Conservation (phyloP, 2,888 invertebrate species). For the Temnothorax rugatulus region DNA sequence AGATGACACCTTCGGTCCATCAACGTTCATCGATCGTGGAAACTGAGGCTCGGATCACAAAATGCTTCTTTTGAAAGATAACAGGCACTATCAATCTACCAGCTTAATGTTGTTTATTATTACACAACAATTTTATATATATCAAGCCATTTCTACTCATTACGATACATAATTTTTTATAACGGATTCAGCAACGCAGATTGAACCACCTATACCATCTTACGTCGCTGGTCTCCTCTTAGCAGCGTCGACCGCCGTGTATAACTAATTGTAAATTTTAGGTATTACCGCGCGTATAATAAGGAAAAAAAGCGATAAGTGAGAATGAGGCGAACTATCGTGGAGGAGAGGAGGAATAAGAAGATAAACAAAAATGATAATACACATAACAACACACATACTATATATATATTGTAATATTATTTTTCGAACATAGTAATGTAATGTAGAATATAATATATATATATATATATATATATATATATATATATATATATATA, state of each 20-base stretch:
- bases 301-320: conserved; percentile 58
- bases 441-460: conserved; percentile 85
- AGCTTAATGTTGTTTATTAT: conserved; percentile 34
- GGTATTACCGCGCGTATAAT: conserved; percentile 74
- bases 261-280: conserved; percentile 75
- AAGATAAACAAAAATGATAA: conserved; percentile 70
- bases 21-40: neutral
- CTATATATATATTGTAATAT: conserved; percentile 85
- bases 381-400: conserved; percentile 81
- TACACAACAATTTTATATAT: conserved; percentile 42
- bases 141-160: conserved; percentile 42
- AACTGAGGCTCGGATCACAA: neutral
- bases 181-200: conserved; percentile 32
- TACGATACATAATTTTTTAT: conserved; percentile 59
- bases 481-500: conserved; percentile 74
- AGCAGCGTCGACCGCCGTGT: conserved; percentile 69
- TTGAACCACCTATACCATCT: conserved; percentile 18
- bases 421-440: conserved; percentile 86
- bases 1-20: neutral
- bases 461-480: conserved; percentile 73
- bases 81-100: conserved; percentile 26
- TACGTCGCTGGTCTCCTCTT: conserved; percentile 58
- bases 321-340: conserved; percentile 61
- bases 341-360: conserved; percentile 65
- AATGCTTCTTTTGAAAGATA: conserved; percentile 17